phyloP scores from a whole-genome alignment of 2,888 invertebrate genomes.

The Tenthredo amoena region DNA sequence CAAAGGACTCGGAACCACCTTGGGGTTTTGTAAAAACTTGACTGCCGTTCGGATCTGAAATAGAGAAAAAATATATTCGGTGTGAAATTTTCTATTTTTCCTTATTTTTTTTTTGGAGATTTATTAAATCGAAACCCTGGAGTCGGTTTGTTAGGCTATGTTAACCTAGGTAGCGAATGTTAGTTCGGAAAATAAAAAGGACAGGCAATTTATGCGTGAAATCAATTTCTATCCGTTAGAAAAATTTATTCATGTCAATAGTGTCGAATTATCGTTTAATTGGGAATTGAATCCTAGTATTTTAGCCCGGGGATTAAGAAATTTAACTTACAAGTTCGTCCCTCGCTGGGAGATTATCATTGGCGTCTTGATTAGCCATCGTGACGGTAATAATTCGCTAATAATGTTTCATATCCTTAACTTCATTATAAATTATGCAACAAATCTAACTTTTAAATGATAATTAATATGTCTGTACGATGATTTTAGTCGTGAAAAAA shows the following conservation, averaged over 20 bases:
- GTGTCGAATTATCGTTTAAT: neutral
- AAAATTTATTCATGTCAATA: neutral
- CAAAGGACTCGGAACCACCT: conserved; percentile 87
- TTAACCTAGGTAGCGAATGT: neutral
- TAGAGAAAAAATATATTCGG: neutral
- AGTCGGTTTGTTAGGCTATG: neutral
- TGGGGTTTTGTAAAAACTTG: conserved; percentile 92
- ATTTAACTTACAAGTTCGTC: conserved; percentile 70
- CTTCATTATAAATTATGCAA: conserved; percentile 48
- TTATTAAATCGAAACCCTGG: neutral
- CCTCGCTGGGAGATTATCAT: conserved; percentile 66
- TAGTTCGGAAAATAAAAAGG: neutral
- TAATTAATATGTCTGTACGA: neutral
- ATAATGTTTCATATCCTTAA: conserved; percentile 12
- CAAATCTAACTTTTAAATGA: conserved; percentile 1
- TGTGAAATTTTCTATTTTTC: neutral
- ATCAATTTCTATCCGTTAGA: neutral
- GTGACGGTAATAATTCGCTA: neutral
- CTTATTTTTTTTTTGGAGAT: neutral
- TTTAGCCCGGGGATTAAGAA: neutral
- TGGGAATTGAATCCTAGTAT: neutral
- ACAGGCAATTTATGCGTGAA: neutral
- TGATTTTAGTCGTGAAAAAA: neutral
- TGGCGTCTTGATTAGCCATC: conserved; percentile 69
- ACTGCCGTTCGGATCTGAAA: conserved; percentile 90